Percentiles rank a stretch among this genome's conserved stretches.
Conservation (phyloP, 2,888 invertebrate genomes). For the Ophioninae sp. region DNA sequence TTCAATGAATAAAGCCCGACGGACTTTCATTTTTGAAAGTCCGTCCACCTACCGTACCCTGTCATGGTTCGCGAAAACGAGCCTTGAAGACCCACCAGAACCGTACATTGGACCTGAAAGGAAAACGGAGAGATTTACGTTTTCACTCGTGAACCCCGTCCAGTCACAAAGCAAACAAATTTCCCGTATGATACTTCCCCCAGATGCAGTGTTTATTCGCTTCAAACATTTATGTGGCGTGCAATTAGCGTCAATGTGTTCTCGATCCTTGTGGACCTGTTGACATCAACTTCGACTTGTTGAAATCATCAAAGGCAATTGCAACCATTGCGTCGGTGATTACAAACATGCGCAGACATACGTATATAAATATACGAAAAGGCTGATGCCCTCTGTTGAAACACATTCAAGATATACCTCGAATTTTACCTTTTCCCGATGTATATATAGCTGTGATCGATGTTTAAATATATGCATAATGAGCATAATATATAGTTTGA, state of each 20-base stretch:
- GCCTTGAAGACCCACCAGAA: not conserved
- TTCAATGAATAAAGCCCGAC: too few relatives aligned
- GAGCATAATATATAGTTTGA: too few relatives aligned
- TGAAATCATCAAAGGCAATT: conserved; percentile 62
- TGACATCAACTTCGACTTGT: conserved; percentile 55
- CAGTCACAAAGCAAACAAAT: conserved; percentile 26
- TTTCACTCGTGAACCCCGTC: conserved; percentile 5
- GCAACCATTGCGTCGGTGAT: conserved; percentile 50
- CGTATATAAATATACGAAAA: not conserved
- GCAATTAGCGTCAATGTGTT: conserved; percentile 1
- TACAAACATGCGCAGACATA: conserved; percentile 2
- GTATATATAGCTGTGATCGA: too few relatives aligned
- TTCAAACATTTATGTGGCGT: conserved; percentile 21
- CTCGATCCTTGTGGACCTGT: conserved; percentile 14
- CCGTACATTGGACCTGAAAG: not conserved
- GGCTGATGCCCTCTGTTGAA: too few relatives aligned
- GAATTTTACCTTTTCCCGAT: too few relatives aligned
- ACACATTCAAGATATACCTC: too few relatives aligned
- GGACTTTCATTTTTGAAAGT: not conserved
- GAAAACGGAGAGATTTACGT: conserved; percentile 4
- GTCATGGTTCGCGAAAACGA: not conserved
- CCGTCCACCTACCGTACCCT: not conserved
- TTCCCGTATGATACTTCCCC: conserved; percentile 26
- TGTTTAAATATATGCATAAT: too few relatives aligned
- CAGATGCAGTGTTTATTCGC: not conserved